Evolutionary conservation across 2,797 vertebrate species (phyloP).

Genomic region (Sebastes alutus): DNA sequence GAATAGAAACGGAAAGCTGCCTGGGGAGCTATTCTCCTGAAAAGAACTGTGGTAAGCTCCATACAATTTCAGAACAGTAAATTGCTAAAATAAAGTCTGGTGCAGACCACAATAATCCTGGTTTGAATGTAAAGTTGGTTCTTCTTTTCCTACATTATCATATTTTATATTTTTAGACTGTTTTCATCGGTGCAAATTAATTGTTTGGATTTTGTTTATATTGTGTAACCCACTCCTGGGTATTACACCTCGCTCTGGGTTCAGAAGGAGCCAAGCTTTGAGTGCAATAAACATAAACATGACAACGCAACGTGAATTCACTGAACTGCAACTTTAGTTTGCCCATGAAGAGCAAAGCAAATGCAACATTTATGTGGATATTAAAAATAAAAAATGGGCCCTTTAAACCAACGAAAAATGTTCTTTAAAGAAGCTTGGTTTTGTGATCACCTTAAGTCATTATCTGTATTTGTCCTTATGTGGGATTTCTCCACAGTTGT

Average conservation of each 20-base stretch:
- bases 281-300: not conserved
- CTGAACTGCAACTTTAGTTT: too few relatives aligned
- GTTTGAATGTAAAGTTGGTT: not conserved
- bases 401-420: too few relatives aligned
- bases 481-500: too few relatives aligned
- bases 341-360: too few relatives aligned
- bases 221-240: not conserved
- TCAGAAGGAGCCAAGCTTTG: not conserved
- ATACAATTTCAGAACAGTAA: not conserved
- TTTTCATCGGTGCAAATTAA: not conserved
- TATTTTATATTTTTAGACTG: not conserved
- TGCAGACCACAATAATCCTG: not conserved
- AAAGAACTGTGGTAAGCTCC: not conserved
- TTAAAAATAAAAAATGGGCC: too few relatives aligned
- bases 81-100: not conserved
- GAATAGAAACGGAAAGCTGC: not conserved
- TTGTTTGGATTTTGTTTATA: not conserved
- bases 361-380: too few relatives aligned
- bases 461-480: too few relatives aligned
- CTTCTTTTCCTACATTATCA: not conserved
- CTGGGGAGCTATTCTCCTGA: not conserved
- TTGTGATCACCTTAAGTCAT: too few relatives aligned
- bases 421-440: too few relatives aligned
- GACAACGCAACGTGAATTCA: not conserved
- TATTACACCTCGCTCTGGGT: not conserved